Base-by-base conservation (phyloP, 2,113 vertebrate genomes). In the Emydura subglobosa region DNA sequence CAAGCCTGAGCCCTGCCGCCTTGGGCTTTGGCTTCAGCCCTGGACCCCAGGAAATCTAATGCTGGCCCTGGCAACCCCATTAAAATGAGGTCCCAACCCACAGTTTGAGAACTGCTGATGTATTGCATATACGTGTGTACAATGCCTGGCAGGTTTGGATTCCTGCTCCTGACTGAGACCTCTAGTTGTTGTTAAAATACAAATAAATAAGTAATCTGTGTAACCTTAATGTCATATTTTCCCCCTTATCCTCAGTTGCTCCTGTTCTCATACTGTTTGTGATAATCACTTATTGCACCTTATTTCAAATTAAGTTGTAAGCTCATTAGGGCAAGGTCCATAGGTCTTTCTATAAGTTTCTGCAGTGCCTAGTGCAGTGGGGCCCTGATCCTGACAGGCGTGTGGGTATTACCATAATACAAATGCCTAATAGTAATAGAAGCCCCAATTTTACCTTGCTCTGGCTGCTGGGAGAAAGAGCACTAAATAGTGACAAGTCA, bases 141-240 rank as follows among this genome's bases (percentile, higher is more conserved):
- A 0, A 9, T 31, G 42, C 5, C 8, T 31, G 34, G 39, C 13
- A 5, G 1, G 44, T 1, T 85, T 89, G 54, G 17, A 65, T 25
- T 76, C 7, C 9, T 2, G 78, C 2, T 19, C 14, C 11, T 39
- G 76, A 10, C 34, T 5, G 79, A 3, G 55, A 6, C 0, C 0
- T 3, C 0, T 2, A 3, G 86, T 1, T 19, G 39, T 4, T 21
- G 8, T 24, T 50, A 5, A 34, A 21, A 49, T 31, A 44, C 25
- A 11, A 2, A 59, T 59, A 57, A 55, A 10, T 55, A 29, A 61
- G 6, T 16, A 16, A 4, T 72, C 83, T 34, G 0, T 16, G 4
- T 0, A 53, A 24, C 21, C 0, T 10, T 34, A 61, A 49, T n/a
- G 3, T 25, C 21, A 10, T 4, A 0, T 7, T 53, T 57, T 27